Evolutionary conservation across 1,140 invertebrate genomes (phyloP), one percentile per base, ranked within the genome.

Genomic region (Lordiphosa mommai): DNA sequence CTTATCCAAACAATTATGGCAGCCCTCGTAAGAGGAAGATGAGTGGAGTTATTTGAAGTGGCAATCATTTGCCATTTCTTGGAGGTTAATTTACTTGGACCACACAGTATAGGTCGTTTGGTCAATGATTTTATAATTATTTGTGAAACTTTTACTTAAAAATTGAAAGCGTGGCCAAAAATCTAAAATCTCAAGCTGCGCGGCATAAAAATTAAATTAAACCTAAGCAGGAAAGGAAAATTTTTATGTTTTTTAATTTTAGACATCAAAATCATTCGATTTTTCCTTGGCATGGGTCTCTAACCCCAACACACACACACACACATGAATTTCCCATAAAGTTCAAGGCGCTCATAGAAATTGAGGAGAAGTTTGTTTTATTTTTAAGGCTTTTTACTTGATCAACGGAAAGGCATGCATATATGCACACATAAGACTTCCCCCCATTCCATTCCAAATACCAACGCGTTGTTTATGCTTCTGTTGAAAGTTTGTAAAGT

Each of bases 381-480:
- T 71, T 82, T 76, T 76, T 56, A 74, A 71, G 72, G 72, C 61
- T 76, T 76, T 68, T 68, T 12, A 23, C 27, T 43, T 43, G 40
- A 43, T 43, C 20, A 23, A 23, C 20, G 20, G 20, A 23, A 10
- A 43, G 20, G n/a, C 17, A 20, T n/a, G n/a, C n/a, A 23, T 23
- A n/a, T n/a, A 40, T 16, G 5, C 9, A n/a, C 30, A 33, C 2
- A 10, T 10, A 33, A 40, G 16, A 20, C 61, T 61, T 67, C 59
- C 10, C 41, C 40, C 34, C 58, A 58, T 52, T 53, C 34, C 37
- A 67, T 44, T 17, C 30, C 58, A 32, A 34, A 76, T 65, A 50
- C 57, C 70, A 77, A 77, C 67, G 58, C 64, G 56, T 82, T 82
- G 76, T 82, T 80, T 82, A 82, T 82, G 71, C 41, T 57, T 64